phyloP scores from a whole-genome alignment of 2,888 invertebrate species.

The Terebella lapidaria region DNA sequence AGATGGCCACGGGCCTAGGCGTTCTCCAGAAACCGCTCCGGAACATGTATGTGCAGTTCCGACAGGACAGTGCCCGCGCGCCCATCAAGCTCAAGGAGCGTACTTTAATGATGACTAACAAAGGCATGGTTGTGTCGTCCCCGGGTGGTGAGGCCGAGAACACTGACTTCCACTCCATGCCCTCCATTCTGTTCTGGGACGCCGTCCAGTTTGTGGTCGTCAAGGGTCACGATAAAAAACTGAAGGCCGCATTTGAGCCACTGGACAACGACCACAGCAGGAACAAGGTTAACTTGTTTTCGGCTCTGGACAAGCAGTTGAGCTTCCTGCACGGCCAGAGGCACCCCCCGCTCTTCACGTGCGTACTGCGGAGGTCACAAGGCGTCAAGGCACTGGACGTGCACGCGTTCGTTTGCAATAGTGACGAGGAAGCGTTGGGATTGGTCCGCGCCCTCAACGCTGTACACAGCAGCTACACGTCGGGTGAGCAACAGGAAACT shows the following conservation, averaged over 20 bases:
- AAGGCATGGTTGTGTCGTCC: constrained; percentile 84
- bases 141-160: constrained; percentile 95
- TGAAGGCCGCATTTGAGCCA: constrained; percentile 64
- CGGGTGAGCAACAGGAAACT: constrained; percentile 13
- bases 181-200: constrained; percentile 57
- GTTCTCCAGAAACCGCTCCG: constrained; percentile 95
- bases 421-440: constrained; percentile 24
- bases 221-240: constrained; percentile 51
- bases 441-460: constrained; percentile 17
- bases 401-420: constrained; percentile 94
- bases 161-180: constrained; percentile 55
- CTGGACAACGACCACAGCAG: constrained; percentile 53
- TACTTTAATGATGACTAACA: constrained; percentile 61
- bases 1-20: constrained; percentile 94
- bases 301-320: constrained; percentile 93
- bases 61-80: constrained; percentile 55
- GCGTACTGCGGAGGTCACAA: constrained; percentile 87
- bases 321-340: constrained; percentile 85
- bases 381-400: constrained; percentile 98
- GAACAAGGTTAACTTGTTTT: constrained; percentile 60
- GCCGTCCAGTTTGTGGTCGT: constrained; percentile 37
- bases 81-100: constrained; percentile 27
- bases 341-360: constrained; percentile 95
- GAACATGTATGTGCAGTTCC: constrained; percentile 89
- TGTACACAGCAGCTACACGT: constrained; percentile 11